phyloP scores from a whole-genome alignment of 1,140 invertebrate species.

The Sycophaga agraensis region DNA sequence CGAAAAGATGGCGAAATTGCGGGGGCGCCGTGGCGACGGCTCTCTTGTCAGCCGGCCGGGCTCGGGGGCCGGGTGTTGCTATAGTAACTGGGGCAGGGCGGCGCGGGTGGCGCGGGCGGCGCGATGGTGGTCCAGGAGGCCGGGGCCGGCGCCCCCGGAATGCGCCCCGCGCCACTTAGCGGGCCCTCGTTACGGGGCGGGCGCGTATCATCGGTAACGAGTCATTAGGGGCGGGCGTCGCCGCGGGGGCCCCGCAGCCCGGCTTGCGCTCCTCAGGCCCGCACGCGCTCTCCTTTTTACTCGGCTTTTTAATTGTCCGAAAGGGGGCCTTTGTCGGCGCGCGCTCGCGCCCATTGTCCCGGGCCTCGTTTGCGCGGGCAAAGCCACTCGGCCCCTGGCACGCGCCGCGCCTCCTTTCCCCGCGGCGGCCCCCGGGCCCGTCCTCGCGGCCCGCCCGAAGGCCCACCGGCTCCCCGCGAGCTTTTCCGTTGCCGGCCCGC shows the following conservation, averaged over 20 bases:
- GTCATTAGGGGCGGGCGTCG: constrained; percentile 39
- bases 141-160: background rate
- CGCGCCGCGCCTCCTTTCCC: too few species aligned
- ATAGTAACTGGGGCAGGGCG: constrained; percentile 44
- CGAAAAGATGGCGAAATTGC: constrained; percentile 19
- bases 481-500: too few species aligned
- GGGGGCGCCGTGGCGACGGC: constrained; percentile 12
- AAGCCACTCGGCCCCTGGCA: too few species aligned
- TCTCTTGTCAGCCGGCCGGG: constrained; percentile 35
- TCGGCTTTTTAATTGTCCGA: background rate
- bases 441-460: too few species aligned
- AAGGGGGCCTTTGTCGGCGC: background rate
- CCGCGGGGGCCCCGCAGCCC: background rate
- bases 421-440: too few species aligned
- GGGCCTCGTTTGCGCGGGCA: too few species aligned
- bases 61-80: constrained; percentile 39
- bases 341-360: background rate
- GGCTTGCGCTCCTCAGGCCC: background rate
- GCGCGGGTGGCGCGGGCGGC: too few species aligned
- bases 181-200: constrained; percentile 41
- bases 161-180: constrained; percentile 30
- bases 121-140: too few species aligned
- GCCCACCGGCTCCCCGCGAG: too few species aligned
- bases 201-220: constrained; percentile 43
- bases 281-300: background rate